Percentiles rank a stretch among this genome's conserved stretches.
phyloP scores from a whole-genome alignment of 1,140 invertebrate species.

The Euwallacea similis region DNA sequence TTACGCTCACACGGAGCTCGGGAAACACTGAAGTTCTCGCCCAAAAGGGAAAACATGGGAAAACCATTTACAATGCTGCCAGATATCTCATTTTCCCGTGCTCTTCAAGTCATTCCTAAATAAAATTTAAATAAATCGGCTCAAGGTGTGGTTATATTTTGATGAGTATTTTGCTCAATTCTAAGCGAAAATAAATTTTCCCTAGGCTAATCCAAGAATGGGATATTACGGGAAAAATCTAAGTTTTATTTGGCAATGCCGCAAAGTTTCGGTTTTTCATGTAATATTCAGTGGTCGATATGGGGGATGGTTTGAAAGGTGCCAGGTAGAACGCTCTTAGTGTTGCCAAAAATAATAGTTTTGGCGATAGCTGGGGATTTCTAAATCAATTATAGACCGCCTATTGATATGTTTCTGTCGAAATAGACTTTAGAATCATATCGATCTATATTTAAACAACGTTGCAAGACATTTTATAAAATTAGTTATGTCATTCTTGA shows the following conservation, averaged over 20 bases:
- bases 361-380: no score
- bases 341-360: neutral
- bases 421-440: no score
- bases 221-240: neutral
- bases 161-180: neutral
- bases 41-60: slow-evolving; percentile 17
- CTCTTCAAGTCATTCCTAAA: neutral
- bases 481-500: no score
- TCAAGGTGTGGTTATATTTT: neutral
- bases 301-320: slow-evolving; percentile 30
- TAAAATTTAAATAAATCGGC: neutral
- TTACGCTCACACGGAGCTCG: slow-evolving; percentile 9
- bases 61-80: slow-evolving; percentile 15
- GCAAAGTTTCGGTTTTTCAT: slow-evolving; percentile 7
- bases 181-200: neutral
- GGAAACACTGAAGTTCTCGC: slow-evolving; percentile 17
- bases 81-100: neutral
- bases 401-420: no score
- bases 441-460: no score
- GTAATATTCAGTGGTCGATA: slow-evolving; percentile 38
- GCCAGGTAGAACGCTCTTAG: slow-evolving; percentile 28
- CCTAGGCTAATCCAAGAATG: neutral
- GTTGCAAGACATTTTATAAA: no score
- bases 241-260: neutral
- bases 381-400: no score